phyloP scores from a whole-genome alignment of 2,888 invertebrate genomes.

The Cancer borealis region DNA sequence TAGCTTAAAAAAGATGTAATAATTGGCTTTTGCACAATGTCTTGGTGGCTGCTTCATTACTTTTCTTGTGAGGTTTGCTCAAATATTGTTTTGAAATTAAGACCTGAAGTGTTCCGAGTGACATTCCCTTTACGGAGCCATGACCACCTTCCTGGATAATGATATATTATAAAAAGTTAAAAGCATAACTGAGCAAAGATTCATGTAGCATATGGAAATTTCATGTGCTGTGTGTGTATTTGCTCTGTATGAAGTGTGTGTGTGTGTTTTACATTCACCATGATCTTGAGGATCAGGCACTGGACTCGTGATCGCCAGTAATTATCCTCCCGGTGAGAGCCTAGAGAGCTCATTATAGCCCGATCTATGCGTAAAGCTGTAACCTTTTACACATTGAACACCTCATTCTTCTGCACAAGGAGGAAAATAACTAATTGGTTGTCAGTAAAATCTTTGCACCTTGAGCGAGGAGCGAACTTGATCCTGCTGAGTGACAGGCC shows the following conservation, averaged over 20 bases:
- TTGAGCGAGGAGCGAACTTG: no score
- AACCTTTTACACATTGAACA: no score
- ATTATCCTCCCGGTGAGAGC: no score
- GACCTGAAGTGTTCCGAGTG: not conserved
- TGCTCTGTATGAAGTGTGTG: not conserved
- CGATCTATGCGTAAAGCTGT: no score
- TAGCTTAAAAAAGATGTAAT: not conserved
- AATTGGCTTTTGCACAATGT: conserved; percentile 4
- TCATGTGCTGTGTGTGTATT: not conserved
- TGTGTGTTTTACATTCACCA: not conserved
- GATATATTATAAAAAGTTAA: not conserved
- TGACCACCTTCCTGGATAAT: not conserved
- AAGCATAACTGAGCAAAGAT: not conserved
- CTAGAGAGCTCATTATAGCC: no score
- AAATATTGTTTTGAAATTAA: not conserved
- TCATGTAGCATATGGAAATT: conserved; percentile 7
- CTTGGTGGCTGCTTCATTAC: conserved; percentile 7
- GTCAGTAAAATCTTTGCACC: no score
- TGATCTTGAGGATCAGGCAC: no score
- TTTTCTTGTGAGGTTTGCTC: not conserved
- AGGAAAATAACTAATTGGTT: no score
- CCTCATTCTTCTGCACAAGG: no score
- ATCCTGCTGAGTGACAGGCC: no score
- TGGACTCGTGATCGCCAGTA: no score
- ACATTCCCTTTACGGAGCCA: not conserved